phyloP scores from a whole-genome alignment of 2,888 invertebrate species.

The Lordiphosa fenestrarum region DNA sequence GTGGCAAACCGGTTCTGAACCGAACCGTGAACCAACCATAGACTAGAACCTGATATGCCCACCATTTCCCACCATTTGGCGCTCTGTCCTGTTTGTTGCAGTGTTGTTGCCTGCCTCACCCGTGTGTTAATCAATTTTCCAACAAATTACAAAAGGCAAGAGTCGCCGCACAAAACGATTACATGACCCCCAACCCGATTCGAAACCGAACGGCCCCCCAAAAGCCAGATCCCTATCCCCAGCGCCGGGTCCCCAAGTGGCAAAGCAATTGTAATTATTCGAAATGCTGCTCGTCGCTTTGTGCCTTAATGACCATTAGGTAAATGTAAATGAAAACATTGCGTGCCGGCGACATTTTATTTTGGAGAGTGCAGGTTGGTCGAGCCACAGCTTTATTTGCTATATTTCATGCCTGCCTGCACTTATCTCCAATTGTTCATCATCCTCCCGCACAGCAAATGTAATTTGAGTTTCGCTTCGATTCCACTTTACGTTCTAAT shows the following conservation, averaged over 20 bases:
- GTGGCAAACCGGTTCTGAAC: no score
- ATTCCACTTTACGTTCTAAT: constrained; percentile 67
- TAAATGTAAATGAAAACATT: constrained; percentile 74
- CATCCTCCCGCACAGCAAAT: constrained; percentile 43
- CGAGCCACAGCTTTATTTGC: constrained; percentile 57
- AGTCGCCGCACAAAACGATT: constrained; percentile 57
- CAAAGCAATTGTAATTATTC: constrained; percentile 43
- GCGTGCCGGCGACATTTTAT: constrained; percentile 69
- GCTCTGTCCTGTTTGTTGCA: background rate
- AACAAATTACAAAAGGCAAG: constrained; percentile 50
- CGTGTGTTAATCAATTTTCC: constrained; percentile 50
- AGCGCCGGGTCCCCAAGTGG: constrained; percentile 5
- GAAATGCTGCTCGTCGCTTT: constrained; percentile 34
- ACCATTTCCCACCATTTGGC: no score
- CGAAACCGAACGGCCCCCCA: no score
- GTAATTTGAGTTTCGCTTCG: constrained; percentile 64
- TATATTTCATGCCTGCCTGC: constrained; percentile 73
- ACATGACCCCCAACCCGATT: constrained; percentile 39
- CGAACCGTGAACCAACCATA: no score
- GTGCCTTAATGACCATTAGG: constrained; percentile 65
- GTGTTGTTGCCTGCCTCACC: background rate
- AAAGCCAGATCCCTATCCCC: constrained; percentile 12
- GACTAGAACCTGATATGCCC: no score
- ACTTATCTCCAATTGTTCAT: constrained; percentile 72
- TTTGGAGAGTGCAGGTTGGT: constrained; percentile 10